phyloP scores from a whole-genome alignment of 2,888 invertebrate genomes.

The Diachrysia chrysitis region DNA sequence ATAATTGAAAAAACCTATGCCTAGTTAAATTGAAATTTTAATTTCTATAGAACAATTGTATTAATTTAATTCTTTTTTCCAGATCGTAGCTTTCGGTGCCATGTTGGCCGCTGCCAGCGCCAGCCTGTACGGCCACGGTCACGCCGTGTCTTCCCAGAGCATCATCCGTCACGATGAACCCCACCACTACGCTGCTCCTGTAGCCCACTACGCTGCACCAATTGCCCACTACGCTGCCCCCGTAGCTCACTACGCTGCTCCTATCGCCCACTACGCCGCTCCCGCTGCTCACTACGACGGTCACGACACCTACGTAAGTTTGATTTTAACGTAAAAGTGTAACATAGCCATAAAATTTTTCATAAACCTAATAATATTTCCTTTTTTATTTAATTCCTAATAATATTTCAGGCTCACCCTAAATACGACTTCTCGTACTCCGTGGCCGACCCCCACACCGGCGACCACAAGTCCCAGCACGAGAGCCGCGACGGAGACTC shows the following conservation, averaged over 20 bases:
- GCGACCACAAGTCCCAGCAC: conserved; percentile 88
- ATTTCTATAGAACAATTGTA: background rate
- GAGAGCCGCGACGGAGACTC: conserved; percentile 87
- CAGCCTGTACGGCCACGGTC: conserved; percentile 70
- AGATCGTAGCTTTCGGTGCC: conserved; percentile 81
- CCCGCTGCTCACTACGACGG: conserved; percentile 60
- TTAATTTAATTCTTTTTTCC: conserved; percentile 32
- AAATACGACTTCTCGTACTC: conserved; percentile 86
- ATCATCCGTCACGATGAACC: conserved; percentile 77
- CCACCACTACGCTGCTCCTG: conserved; percentile 64
- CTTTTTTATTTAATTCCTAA: too few species aligned
- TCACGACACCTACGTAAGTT: conserved; percentile 60
- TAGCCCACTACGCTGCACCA: conserved; percentile 63
- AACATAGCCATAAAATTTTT: conserved; percentile 5
- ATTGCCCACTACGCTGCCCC: conserved; percentile 56
- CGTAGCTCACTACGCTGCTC: conserved; percentile 54
- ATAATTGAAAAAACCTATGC: background rate
- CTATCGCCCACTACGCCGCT: conserved; percentile 55
- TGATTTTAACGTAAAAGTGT: too few species aligned
- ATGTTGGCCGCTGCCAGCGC: conserved; percentile 83
- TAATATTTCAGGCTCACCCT: conserved; percentile 63
- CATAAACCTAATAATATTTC: too few species aligned
- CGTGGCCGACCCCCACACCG: conserved; percentile 88
- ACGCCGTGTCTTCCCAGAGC: conserved; percentile 78
- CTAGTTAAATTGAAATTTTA: background rate